Percentiles rank a stretch among this genome's conserved stretches.
phyloP scores from a whole-genome alignment of 2,888 invertebrate species.

The Mayetiola destructor region DNA sequence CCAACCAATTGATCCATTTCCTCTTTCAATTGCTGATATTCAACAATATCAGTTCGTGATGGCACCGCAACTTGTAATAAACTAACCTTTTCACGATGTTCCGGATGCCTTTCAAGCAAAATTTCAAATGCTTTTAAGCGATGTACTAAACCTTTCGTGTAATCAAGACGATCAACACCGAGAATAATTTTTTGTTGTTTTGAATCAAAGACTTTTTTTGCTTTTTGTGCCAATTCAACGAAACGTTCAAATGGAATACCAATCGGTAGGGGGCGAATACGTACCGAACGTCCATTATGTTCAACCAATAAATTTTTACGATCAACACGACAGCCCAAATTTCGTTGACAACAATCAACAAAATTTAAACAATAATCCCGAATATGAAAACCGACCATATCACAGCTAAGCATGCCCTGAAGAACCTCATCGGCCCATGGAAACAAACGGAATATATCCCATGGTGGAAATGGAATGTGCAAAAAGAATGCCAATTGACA shows the following conservation, averaged over 20 bases:
- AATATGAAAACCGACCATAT: slow-evolving; percentile 87
- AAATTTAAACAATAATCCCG: slow-evolving; percentile 83
- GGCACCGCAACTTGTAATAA: slow-evolving; percentile 77
- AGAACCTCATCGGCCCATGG: slow-evolving; percentile 90
- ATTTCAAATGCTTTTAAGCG: slow-evolving; percentile 70
- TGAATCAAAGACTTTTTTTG: slow-evolving; percentile 50
- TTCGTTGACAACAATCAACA: slow-evolving; percentile 78
- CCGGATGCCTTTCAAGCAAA: slow-evolving; percentile 66
- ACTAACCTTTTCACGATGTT: slow-evolving; percentile 67
- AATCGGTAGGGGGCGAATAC: slow-evolving; percentile 71
- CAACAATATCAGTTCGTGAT: slow-evolving; percentile 77
- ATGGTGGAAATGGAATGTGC: slow-evolving; percentile 89
- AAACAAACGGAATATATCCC: slow-evolving; percentile 81
- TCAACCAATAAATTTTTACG: slow-evolving; percentile 74
- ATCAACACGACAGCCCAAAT: slow-evolving; percentile 76
- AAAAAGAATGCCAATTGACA: slow-evolving; percentile 83
- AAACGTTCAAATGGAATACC: slow-evolving; percentile 81
- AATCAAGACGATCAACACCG: slow-evolving; percentile 73
- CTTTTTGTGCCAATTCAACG: slow-evolving; percentile 59
- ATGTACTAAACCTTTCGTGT: slow-evolving; percentile 79
- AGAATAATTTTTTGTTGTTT: slow-evolving; percentile 68
- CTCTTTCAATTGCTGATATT: slow-evolving; percentile 78
- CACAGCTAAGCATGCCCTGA: slow-evolving; percentile 82
- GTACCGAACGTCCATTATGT: slow-evolving; percentile 71
- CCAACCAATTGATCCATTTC: slow-evolving; percentile 80